phyloP scores from a whole-genome alignment of 2,113 vertebrate species.

The Marmota monax region DNA sequence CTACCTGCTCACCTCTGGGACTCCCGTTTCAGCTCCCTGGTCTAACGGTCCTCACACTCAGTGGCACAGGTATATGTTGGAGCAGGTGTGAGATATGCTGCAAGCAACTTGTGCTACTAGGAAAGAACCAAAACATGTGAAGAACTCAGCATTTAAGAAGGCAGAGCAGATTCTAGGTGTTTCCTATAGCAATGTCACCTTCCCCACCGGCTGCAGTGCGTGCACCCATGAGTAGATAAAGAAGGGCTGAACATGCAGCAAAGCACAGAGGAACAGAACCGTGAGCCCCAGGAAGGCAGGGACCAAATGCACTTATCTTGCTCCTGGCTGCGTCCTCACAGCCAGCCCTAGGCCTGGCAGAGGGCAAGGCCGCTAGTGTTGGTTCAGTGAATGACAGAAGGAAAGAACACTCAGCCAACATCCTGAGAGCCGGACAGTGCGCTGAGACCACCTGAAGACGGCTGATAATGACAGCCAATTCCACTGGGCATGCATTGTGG shows the following conservation, averaged over 20 bases:
- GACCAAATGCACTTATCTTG: not conserved
- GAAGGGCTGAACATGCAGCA: not conserved
- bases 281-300: not conserved
- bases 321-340: accelerated
- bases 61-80: not conserved
- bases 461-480: not conserved
- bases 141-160: not conserved
- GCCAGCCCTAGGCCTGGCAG: not conserved
- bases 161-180: not conserved
- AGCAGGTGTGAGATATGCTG: accelerated
- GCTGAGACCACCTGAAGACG: not conserved
- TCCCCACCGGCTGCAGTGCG: accelerated
- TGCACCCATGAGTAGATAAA: not conserved
- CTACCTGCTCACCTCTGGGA: not conserved
- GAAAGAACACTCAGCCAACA: accelerated
- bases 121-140: not conserved
- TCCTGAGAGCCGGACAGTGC: not conserved
- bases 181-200: not conserved
- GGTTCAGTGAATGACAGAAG: not conserved
- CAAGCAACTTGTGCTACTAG: not conserved
- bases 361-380: not conserved
- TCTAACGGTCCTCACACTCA: not conserved
- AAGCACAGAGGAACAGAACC: not conserved
- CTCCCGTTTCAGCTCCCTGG: not conserved
- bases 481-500: not conserved